These are phyloP conservation scores for Poecilobothrus nobilitatus DNA, from an alignment of 2,888 invertebrate genomes.

Conservation along the genomic window DNA sequence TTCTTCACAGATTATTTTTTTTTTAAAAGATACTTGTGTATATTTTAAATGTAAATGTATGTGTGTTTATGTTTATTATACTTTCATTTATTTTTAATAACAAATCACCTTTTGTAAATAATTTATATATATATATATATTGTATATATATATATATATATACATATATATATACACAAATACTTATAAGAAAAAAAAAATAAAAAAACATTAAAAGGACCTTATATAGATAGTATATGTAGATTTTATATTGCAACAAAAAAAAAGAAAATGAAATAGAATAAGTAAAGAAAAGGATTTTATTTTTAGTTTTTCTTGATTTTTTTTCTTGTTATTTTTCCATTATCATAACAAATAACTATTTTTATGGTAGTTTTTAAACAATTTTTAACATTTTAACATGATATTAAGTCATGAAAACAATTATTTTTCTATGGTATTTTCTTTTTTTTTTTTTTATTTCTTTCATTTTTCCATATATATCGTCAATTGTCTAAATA, in stretches of 20 bases:
- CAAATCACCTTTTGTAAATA: too few relatives aligned
- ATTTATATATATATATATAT: too few relatives aligned
- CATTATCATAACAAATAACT: constrained; percentile 1
- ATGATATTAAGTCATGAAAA: constrained; percentile 6
- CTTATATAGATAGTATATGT: background rate
- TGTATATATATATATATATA: too few relatives aligned
- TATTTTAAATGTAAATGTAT: too few relatives aligned
- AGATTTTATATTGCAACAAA: background rate
- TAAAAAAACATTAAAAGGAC: background rate
- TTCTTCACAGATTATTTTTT: too few relatives aligned
- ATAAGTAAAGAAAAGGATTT: background rate
- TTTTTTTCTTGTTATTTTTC: background rate
- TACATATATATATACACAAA: too few relatives aligned
- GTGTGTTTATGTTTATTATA: too few relatives aligned
- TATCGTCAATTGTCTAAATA: background rate
- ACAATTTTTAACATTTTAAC: constrained; percentile 6
- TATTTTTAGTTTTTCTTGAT: background rate
- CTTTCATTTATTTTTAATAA: too few relatives aligned
- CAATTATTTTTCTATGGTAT: background rate
- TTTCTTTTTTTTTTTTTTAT: background rate
- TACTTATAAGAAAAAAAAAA: background rate
- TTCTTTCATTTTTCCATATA: background rate
- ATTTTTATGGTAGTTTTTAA: constrained; percentile 4
- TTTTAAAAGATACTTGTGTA: too few relatives aligned
- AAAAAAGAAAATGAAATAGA: background rate